A percentile compares a stretch with the other conserved stretches of the same genome.
phyloP scores from a whole-genome alignment of 2,888 invertebrate genomes.

The Tachina fera region DNA sequence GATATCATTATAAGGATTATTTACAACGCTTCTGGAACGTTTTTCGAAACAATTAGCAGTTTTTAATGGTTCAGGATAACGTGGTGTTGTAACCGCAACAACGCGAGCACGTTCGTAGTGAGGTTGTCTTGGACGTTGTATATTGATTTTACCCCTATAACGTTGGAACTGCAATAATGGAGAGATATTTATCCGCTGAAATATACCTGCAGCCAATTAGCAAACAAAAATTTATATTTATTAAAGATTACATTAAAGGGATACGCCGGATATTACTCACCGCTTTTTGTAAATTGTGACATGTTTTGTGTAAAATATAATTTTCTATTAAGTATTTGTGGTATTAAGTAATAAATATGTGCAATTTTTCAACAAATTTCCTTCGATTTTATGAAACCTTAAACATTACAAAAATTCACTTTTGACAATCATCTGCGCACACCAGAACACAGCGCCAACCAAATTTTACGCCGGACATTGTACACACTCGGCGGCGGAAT shows the following conservation, averaged over 20 bases:
- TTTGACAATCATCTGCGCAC: too few relatives aligned
- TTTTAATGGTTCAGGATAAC: conserved; percentile 84
- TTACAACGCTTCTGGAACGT: conserved; percentile 80
- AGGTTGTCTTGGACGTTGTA: conserved; percentile 88
- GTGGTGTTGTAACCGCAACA: conserved; percentile 87
- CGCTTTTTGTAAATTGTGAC: conserved; percentile 57
- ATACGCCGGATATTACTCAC: conserved; percentile 29
- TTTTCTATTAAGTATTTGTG: too few relatives aligned
- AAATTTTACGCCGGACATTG: too few relatives aligned
- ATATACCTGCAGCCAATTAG: conserved; percentile 46
- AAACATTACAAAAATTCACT: neutral
- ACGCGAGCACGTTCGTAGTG: conserved; percentile 88
- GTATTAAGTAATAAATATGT: too few relatives aligned
- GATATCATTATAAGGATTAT: conserved; percentile 89
- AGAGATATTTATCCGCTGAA: conserved; percentile 69
- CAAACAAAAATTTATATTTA: conserved; percentile 18
- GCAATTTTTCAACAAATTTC: too few relatives aligned
- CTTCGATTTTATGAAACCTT: neutral
- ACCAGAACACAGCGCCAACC: too few relatives aligned
- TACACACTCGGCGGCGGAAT: too few relatives aligned
- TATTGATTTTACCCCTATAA: conserved; percentile 90
- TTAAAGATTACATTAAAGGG: conserved; percentile 17
- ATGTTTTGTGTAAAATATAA: neutral
- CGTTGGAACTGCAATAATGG: conserved; percentile 86
- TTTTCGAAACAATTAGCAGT: conserved; percentile 84